phyloP scores from a whole-genome alignment of 1,140 invertebrate species.

The Panagrolaimus sp. region DNA sequence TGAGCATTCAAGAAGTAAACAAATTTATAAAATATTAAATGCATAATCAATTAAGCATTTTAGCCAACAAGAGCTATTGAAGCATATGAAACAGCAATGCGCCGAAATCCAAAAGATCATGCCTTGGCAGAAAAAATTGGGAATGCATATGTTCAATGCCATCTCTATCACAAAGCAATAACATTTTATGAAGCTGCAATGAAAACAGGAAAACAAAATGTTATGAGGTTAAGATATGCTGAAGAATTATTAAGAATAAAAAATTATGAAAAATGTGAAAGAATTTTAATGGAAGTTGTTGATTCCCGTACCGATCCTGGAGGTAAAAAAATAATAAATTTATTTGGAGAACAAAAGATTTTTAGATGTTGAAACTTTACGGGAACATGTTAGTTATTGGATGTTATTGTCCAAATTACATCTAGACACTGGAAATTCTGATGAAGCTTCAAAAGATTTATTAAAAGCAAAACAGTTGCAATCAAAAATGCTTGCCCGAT shows the following conservation, averaged over 20 bases:
- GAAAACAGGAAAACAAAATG: conserved; percentile 68
- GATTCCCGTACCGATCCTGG: conserved; percentile 52
- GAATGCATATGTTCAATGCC: conserved; percentile 79
- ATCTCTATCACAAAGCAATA: conserved; percentile 79
- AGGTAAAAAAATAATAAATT: conserved; percentile 24
- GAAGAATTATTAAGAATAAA: conserved; percentile 79
- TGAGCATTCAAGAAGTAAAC: conserved; percentile 73
- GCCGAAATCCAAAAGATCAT: conserved; percentile 75
- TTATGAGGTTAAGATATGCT: conserved; percentile 70
- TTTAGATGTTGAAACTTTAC: conserved; percentile 29
- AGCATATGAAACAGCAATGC: conserved; percentile 77
- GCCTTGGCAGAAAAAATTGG: conserved; percentile 80
- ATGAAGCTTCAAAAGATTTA: conserved; percentile 29
- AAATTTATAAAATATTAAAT: conserved; percentile 12
- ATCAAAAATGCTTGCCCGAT: conserved; percentile 67
- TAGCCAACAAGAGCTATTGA: conserved; percentile 66
- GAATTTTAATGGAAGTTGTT: conserved; percentile 64
- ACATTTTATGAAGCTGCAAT: conserved; percentile 83
- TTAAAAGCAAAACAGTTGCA: conserved; percentile 63
- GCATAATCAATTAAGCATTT: conserved; percentile 17
- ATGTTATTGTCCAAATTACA: conserved; percentile 65
- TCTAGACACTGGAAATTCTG: conserved; percentile 64
- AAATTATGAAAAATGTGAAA: conserved; percentile 80
- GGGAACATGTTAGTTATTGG: conserved; percentile 59
- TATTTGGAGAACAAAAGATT: conserved; percentile 18